Evolutionary conservation across 2,888 invertebrate species (phyloP).

Genomic region (Amphipyra berbera): DNA sequence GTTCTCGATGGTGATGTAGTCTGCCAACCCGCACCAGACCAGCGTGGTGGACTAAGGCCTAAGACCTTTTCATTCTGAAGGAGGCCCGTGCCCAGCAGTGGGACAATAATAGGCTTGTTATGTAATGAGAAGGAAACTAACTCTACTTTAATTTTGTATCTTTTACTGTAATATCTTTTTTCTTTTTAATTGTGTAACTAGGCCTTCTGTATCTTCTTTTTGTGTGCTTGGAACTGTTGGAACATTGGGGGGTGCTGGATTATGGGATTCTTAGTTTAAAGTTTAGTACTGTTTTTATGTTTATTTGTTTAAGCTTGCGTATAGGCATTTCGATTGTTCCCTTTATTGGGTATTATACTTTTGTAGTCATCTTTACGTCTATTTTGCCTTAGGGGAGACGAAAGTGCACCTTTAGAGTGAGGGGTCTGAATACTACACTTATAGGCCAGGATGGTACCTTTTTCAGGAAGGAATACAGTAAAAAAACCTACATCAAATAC

Average conservation of each 20-base stretch:
- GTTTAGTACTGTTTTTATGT: constrained; percentile 55
- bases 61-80: too few species aligned
- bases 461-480: too few species aligned
- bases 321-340: constrained; percentile 43
- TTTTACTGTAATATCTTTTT: too few species aligned
- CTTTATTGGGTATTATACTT: constrained; percentile 46
- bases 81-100: too few species aligned
- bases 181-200: too few species aligned
- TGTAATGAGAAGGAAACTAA: too few species aligned
- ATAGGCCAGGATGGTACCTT: neutral
- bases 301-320: constrained; percentile 49
- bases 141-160: too few species aligned
- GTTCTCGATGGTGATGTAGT: too few species aligned
- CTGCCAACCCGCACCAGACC: too few species aligned
- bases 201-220: constrained; percentile 9
- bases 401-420: constrained; percentile 13
- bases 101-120: too few species aligned
- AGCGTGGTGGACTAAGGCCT: too few species aligned
- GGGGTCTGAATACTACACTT: neutral
- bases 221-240: constrained; percentile 3
- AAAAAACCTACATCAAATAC: too few species aligned
- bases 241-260: constrained; percentile 52
- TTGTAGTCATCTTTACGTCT: constrained; percentile 46
- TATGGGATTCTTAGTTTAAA: constrained; percentile 55
- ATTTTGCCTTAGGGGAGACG: constrained; percentile 17